A percentile compares a stretch with the other conserved stretches of the same genome.
Conservation (phyloP, 2,888 invertebrate genomes). For the Sisyra nigra region DNA sequence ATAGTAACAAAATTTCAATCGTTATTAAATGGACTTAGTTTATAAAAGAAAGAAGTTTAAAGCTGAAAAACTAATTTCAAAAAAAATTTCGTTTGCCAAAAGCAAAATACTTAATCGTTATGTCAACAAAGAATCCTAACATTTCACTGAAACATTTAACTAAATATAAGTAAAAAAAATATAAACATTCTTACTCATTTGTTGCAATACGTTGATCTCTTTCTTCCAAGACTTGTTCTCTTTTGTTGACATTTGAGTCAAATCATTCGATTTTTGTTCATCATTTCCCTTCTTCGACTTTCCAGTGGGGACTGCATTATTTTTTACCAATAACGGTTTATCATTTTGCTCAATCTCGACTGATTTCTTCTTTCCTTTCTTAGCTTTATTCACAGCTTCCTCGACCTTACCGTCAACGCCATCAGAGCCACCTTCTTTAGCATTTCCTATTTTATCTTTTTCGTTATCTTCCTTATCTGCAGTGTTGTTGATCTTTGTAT, state of each 20-base stretch:
- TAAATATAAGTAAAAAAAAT: conserved; percentile 9
- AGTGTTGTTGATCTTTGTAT: too few species aligned
- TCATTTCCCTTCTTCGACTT: not conserved
- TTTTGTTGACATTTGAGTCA: not conserved
- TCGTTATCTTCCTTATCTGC: not conserved
- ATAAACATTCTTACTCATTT: conserved; percentile 29
- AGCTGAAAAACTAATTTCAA: too few species aligned
- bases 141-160: not conserved
- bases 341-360: not conserved
- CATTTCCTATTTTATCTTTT: not conserved
- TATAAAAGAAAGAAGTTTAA: too few species aligned
- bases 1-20: too few species aligned
- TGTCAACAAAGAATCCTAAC: too few species aligned
- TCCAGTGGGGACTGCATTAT: not conserved
- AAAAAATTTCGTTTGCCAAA: too few species aligned
- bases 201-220: conserved; percentile 32
- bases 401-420: not conserved
- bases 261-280: not conserved
- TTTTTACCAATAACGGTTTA: not conserved
- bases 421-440: not conserved
- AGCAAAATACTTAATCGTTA: too few species aligned
- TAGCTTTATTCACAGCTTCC: not conserved
- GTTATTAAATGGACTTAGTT: too few species aligned
- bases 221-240: conserved; percentile 24
- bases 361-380: not conserved